Base-by-base conservation (phyloP, 2,113 vertebrate species). In the Chauna torquata region DNA sequence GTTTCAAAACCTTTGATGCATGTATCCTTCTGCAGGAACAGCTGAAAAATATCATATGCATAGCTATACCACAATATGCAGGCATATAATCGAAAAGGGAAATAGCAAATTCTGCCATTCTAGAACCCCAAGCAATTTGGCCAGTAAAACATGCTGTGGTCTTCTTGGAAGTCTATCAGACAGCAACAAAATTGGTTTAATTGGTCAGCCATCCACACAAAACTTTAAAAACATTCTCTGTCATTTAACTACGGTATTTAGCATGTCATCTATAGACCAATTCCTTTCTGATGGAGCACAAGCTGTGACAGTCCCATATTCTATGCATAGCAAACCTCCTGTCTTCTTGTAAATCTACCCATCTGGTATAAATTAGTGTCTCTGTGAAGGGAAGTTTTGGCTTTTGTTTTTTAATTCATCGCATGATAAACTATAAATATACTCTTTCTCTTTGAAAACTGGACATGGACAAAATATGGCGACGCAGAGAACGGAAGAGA, bases 221-320 rank as follows among this genome's bases (percentile, higher is more conserved):
- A 84, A 54, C 30, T 82, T 84, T 16, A 28, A 59, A 79, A 91
- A 45, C 3, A 10, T 57, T 77, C 91, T 94, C 34, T 76, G 16
- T 49, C 91, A 16, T 81, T 94, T 74, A 80, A 75, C 25, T 81
- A 45, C 42, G 62, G 36, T 72, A 82, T 42, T 52, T 77, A 66
- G 9, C 20, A 45, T 80, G 19, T 85, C 54, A 88, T 94, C 65
- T 30, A 9, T 38, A 79, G 66, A 74, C 25, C 24, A 62, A 45
- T 45, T 95, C 27, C 45, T 61, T 92, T 91, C 84, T 80, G 58
- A 38, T 9, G 27, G 42, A 94, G 59, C 5, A 65, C 45, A 90
- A 94, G 61, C 86, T 92, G 58, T 94, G 81, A 79, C 65, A 86
- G 82, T 69, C 58, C 86, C n/a, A 34, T 90, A 82, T 86, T 94